These are phyloP conservation scores for Nomada fucata DNA, from an alignment of 2,888 invertebrate genomes.

Conservation along the genomic window DNA sequence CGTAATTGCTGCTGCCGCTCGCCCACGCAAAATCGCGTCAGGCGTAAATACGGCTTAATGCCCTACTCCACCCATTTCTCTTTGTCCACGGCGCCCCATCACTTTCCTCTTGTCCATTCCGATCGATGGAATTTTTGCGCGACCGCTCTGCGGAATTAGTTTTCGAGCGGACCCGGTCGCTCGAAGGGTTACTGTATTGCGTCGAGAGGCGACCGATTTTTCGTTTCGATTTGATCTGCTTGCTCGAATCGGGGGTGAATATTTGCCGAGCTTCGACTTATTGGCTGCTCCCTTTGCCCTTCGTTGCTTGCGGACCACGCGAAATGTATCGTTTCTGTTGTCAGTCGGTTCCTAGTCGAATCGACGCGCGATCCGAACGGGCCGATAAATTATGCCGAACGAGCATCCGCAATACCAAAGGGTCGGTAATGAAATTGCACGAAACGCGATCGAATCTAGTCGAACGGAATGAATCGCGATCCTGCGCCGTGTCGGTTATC, in stretches of 20 bases:
- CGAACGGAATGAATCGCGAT: slow-evolving; percentile 4
- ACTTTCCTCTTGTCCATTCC: neutral
- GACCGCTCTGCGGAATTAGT: neutral
- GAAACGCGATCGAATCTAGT: neutral
- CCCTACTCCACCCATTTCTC: slow-evolving; percentile 45
- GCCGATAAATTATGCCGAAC: slow-evolving; percentile 4
- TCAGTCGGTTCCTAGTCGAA: neutral
- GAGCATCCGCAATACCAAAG: slow-evolving; percentile 6
- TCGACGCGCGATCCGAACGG: neutral
- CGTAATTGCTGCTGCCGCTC: slow-evolving; percentile 73
- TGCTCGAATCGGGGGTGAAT: too few species aligned
- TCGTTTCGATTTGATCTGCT: too few species aligned
- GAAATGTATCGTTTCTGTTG: neutral
- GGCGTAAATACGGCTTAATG: slow-evolving; percentile 74
- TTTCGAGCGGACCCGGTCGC: neutral
- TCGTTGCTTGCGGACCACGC: too few species aligned
- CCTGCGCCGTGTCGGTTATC: neutral
- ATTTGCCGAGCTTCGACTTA: too few species aligned
- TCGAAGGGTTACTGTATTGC: neutral
- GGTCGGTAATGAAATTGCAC: slow-evolving; percentile 10
- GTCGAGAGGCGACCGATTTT: neutral
- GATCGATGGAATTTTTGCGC: slow-evolving; percentile 17
- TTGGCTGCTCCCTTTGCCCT: too few species aligned
- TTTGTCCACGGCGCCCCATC: slow-evolving; percentile 19
- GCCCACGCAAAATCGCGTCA: slow-evolving; percentile 74